Percentiles rank a stretch among this genome's conserved stretches.
Evolutionary conservation across 2,797 vertebrate species (phyloP).

Genomic region (Calcarius lapponicus): DNA sequence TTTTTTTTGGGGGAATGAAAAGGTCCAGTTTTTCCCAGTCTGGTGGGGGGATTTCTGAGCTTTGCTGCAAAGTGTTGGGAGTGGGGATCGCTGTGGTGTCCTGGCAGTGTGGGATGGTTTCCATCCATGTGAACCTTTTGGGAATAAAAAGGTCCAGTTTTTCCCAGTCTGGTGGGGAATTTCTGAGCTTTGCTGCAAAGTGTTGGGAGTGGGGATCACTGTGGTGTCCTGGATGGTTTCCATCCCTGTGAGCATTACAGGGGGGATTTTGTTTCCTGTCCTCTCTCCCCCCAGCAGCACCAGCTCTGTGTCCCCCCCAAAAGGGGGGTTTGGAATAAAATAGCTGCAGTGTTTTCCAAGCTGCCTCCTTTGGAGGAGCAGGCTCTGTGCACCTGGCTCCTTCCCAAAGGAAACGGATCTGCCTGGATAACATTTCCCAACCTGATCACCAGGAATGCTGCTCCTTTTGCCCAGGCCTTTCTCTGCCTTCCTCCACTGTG

Average conservation of each 20-base stretch:
- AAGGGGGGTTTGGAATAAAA: background rate
- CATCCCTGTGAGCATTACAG: background rate
- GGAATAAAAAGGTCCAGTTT: too few relatives aligned
- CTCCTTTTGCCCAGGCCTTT: background rate
- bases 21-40: too few relatives aligned
- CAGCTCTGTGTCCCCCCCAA: background rate
- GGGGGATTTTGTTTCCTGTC: background rate
- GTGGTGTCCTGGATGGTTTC: background rate
- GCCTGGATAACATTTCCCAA: constrained; percentile 49
- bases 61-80: too few relatives aligned
- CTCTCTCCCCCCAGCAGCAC: background rate
- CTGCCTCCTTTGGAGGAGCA: background rate
- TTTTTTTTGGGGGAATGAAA: background rate
- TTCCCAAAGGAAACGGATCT: constrained; percentile 48
- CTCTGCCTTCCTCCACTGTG: background rate
- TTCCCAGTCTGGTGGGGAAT: too few relatives aligned
- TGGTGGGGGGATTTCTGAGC: too few relatives aligned
- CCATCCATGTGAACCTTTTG: too few relatives aligned
- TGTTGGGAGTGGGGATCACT: too few relatives aligned
- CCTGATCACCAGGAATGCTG: constrained; percentile 39
- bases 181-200: too few relatives aligned
- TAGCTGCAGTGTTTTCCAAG: constrained; percentile 24
- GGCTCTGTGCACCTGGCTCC: constrained; percentile 1
- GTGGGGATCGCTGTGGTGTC: too few relatives aligned
- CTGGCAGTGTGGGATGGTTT: too few relatives aligned